Evolutionary conservation across 2,113 vertebrate genomes (phyloP), one percentile per base, ranked within the genome.

Genomic region (Rattus rattus): DNA sequence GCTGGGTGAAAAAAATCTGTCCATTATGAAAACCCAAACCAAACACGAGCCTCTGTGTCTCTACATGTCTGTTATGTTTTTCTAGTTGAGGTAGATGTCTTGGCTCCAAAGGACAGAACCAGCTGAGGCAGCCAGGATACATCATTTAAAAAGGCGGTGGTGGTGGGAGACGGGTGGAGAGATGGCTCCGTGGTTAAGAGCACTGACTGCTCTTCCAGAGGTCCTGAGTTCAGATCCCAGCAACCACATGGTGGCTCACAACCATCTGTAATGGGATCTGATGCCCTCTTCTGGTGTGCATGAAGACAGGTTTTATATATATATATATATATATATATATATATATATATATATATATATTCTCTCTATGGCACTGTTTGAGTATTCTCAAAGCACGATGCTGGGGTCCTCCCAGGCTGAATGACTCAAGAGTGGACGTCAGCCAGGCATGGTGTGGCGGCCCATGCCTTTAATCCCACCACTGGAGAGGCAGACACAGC

Each of bases 1-100:
- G 61, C 83, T 79, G 69, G 84, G 11, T 59, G 77, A 43, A 43
- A 93, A 92, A 95, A 92, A 85, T 43, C 28, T 56, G 93, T 89
- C 89, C n/a, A 84, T 97, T 93, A 93, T 86, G 65, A 91, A 95
- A 94, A 94, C 67, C 52, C 77, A 96, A 92, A 77, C 39, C 8
- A 91, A 67, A 90, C 36, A 49, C 47, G 36, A 73, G 69, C 36
- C 73, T 73, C 61, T 3, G 65, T 16, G 4, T 92, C 87, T 77
- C 88, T 85, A 80, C 79, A 52, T n/a, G 54, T 43, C 73, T 73
- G 75, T 73, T 0, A 20, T 59, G 67, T 75, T 63, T 87, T 72
- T 52, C 75, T 28, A 67, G 49, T 56, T 54, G 69, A 92, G 87
- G n/a, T 1, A 1, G 67, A 63, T 36, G 67, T 54, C 14, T 1